Conservation (phyloP, 2,888 invertebrate species). For the Ernsta delagoae region DNA sequence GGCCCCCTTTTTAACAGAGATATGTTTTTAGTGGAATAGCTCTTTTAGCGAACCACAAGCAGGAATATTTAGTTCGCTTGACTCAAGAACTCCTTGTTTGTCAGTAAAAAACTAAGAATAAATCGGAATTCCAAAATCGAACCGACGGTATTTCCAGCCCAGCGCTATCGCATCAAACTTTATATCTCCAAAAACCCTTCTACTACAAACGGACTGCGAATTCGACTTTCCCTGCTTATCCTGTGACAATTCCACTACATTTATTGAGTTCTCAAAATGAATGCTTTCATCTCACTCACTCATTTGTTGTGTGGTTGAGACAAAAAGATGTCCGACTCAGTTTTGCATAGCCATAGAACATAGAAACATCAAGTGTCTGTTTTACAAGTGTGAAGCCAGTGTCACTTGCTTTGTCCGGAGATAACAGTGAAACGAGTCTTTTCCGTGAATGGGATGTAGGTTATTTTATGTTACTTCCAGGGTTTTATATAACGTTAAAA, state of each 20-base stretch:
- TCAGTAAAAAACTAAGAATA: neutral
- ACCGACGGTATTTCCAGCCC: neutral
- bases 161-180: conserved; percentile 24
- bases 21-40: too few relatives aligned
- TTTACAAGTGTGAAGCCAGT: conserved; percentile 19
- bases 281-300: conserved; percentile 6
- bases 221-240: conserved; percentile 28
- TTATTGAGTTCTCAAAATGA: conserved; percentile 29
- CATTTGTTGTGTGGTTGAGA: conserved; percentile 1
- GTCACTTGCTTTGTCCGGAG: conserved; percentile 22
- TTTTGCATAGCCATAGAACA: neutral
- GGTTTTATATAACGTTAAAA: too few relatives aligned
- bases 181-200: conserved; percentile 17
- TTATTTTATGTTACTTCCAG: too few relatives aligned
- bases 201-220: conserved; percentile 18
- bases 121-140: neutral
- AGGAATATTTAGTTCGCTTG: neutral
- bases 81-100: neutral
- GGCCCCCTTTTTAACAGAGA: too few relatives aligned
- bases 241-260: conserved; percentile 27
- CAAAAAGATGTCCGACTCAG: conserved; percentile 21
- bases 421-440: conserved; percentile 2
- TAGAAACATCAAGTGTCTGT: too few relatives aligned
- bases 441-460: neutral
- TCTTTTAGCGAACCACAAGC: too few relatives aligned